phyloP scores from a whole-genome alignment of 1,140 invertebrate species.

The Heliconius himera region DNA sequence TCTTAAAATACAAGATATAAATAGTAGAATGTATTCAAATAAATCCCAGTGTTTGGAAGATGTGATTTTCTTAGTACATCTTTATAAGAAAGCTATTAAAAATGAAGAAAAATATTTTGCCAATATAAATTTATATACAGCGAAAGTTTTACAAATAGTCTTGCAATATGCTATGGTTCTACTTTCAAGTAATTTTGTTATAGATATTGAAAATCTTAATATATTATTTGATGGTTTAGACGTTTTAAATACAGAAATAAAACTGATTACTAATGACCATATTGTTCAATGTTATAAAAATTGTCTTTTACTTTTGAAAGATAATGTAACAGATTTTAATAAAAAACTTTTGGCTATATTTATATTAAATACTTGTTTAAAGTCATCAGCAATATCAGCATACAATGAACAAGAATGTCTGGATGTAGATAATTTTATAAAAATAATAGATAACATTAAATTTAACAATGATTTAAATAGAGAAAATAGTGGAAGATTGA shows the following conservation, averaged over 20 bases:
- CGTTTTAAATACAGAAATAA: slow-evolving; percentile 3
- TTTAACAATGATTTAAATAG: slow-evolving; percentile 32
- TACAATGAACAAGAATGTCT: slow-evolving; percentile 14
- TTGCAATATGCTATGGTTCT: slow-evolving; percentile 32
- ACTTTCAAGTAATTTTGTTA: slow-evolving; percentile 19
- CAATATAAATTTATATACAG: slow-evolving; percentile 10
- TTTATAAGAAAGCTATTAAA: slow-evolving; percentile 33
- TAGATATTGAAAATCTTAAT: slow-evolving; percentile 32
- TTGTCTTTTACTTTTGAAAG: slow-evolving; percentile 33
- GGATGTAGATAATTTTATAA: slow-evolving; percentile 21
- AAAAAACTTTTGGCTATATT: slow-evolving; percentile 49
- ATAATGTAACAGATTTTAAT: slow-evolving; percentile 42
- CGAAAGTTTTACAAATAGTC: slow-evolving; percentile 24
- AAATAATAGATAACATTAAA: slow-evolving; percentile 30
- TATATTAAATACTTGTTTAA: slow-evolving; percentile 47
- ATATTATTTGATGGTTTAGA: slow-evolving; percentile 35
- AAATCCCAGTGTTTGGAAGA: slow-evolving; percentile 55
- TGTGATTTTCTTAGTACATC: slow-evolving; percentile 50
- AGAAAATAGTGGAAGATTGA: slow-evolving; percentile 57
- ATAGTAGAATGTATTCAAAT: slow-evolving; percentile 56
- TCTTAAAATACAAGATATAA: slow-evolving; percentile 48
- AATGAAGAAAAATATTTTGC: slow-evolving; percentile 15
- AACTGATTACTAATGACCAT: slow-evolving; percentile 21
- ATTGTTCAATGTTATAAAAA: slow-evolving; percentile 29
- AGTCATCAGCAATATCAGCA: slow-evolving; percentile 18